Evolutionary conservation across 2,888 invertebrate species (phyloP), one percentile per base, ranked within the genome.

Genomic region (Pseudoips prasinana): DNA sequence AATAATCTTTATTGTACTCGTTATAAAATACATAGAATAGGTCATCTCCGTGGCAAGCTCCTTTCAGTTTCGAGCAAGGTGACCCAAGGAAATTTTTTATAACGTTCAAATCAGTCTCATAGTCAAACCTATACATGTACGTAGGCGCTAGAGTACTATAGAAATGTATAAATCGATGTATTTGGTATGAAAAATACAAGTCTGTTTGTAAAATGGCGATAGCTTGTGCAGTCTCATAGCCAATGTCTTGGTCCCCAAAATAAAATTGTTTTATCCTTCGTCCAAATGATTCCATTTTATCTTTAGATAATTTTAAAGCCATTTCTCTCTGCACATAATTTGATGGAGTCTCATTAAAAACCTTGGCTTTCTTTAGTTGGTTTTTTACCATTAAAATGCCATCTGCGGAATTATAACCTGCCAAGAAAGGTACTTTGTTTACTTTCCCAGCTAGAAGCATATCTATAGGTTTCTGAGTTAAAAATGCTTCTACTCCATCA

Each of bases 1-100:
- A 81, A n/a, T 60, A 58, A 25, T 81, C 70, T 30, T 70, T 72
- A 25, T 75, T 79, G 1, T 58, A 37, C 6, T 67, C 64, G 19
- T 71, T 72, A 26, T 74, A 81, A 34, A 90, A 90, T 3, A 84
- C 25, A 47, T 90, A 90, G 22, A 76, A 77, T 6, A 90, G 9
- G 1, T 90, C 90, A 37, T 90, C 90, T 0, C 77, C 83, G 25
- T 90, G 90, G 14, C 75, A 72, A 0, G 77, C 83, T 0, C 90
- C 90, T 57, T 65, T 47, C 24, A 72, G 39, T 2, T 64, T 29
- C 7, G 20, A 2, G 20, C 7, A 20, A n/a, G 20, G 2, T 5
- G 20, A 2, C 2, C 4, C 20, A 20, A n/a, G 7, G n/a, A 20
- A n/a, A 2, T 39, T 46, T 39, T 79, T 82, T 1, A 77, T 29